A percentile compares a stretch with the other conserved stretches of the same genome.
phyloP scores from a whole-genome alignment of 2,113 vertebrate species.

The Oreochromis niloticus region DNA sequence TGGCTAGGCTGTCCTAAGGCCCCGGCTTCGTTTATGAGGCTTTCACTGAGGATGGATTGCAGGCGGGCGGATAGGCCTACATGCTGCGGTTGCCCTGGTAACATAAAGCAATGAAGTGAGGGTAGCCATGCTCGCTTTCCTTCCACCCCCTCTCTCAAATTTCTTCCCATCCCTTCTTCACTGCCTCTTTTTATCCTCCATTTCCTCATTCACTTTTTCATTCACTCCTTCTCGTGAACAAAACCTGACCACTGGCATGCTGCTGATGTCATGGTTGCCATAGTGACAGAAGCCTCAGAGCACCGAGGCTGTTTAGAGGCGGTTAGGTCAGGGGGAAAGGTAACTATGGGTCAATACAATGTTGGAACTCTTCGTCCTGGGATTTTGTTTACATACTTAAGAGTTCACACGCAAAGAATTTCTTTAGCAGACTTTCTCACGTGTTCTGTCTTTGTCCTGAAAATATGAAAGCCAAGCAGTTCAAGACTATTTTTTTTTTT shows the following conservation, averaged over 20 bases:
- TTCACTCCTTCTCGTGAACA: constrained; percentile 43
- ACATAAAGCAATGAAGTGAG: constrained; percentile 44
- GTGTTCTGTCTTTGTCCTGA: background rate
- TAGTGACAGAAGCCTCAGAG: constrained; percentile 64
- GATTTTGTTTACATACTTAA: background rate
- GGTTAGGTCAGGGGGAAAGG: constrained; percentile 55
- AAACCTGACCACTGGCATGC: constrained; percentile 63
- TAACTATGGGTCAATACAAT: constrained; percentile 56
- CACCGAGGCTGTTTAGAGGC: constrained; percentile 21
- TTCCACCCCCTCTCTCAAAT: constrained; percentile 15
- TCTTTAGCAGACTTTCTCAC: background rate
- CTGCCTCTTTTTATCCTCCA: constrained; percentile 34
- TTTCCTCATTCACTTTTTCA: constrained; percentile 44
- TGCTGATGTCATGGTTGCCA: constrained; percentile 78
- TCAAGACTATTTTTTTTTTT: background rate
- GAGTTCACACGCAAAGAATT: background rate
- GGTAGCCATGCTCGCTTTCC: constrained; percentile 18
- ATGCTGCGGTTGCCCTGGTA: constrained; percentile 60
- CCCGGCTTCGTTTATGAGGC: constrained; percentile 16
- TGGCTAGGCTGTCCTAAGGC: constrained; percentile 13
- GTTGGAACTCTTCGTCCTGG: background rate
- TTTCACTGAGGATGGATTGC: constrained; percentile 10
- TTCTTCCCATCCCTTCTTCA: constrained; percentile 6
- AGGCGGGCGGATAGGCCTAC: constrained; percentile 13
- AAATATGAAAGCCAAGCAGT: background rate